Evolutionary conservation across 2,797 vertebrate species (phyloP), one percentile per base, ranked within the genome.

Genomic region (Masticophis lateralis): DNA sequence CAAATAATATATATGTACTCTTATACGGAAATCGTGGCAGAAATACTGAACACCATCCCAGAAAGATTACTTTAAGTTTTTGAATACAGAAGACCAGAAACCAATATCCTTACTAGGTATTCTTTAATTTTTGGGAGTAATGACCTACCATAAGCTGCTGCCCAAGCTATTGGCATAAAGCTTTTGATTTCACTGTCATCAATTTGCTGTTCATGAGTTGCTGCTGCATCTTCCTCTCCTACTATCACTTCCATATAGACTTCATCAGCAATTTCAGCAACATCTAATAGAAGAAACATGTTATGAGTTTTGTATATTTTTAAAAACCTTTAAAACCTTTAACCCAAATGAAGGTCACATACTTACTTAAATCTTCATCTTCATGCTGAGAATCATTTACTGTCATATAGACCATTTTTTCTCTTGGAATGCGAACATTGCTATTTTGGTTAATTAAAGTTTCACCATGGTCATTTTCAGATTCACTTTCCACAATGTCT

Each of bases 331-430:
- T 88, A 93, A 96, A 96, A 96, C 59, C 93, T 92, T 89, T 90
- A 93, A 1, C 95, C 97, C 96, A 97, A 95, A 97, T 91, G 96
- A 98, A 97, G 95, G 95, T 96, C 97, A 98, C 96, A 97, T 95
- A 97, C 98, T 98, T 98, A 99, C 99, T 98, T 90, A 99, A 98
- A 96, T 99, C 98, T 97, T 98, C 98, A 95, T 99, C 99, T 97
- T 98, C 98, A 94, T 98, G 98, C 95, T 99, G 99, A 95, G 98
- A 98, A 96, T 99, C 99, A 88, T 99, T 99, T 28, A 99, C 99
- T 93, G 99, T 98, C 99, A 99, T 99, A 97, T 99, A 99, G 95
- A 99, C 98, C 99, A 99, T 99, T 97, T 99, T 99, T 97, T 99
- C 99, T 96, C 99, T 97, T 94, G 99, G 98, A 51, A 98, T 98